phyloP scores from a whole-genome alignment of 2,797 vertebrate species.

The Oreonectes daqikongensis region DNA sequence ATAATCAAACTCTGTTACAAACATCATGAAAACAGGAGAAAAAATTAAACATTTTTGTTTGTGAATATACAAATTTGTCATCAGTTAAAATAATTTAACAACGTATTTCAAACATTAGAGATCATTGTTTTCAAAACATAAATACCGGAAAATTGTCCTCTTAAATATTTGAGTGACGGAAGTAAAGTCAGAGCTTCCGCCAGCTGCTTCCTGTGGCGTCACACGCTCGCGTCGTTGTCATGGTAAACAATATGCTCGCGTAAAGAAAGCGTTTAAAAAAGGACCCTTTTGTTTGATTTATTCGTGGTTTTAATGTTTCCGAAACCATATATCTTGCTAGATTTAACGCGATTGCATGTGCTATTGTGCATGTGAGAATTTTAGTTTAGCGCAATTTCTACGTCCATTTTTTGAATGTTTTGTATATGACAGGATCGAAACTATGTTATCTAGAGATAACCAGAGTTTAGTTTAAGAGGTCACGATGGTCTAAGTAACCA shows the following conservation, averaged over 20 bases:
- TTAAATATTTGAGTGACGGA: neutral
- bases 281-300: neutral
- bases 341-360: neutral
- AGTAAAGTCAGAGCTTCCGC: neutral
- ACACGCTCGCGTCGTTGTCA: conserved; percentile 19
- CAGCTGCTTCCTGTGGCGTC: neutral
- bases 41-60: too few species aligned
- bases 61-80: too few species aligned
- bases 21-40: too few species aligned
- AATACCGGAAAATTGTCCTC: too few species aligned
- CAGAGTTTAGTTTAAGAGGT: neutral
- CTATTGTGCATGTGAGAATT: neutral
- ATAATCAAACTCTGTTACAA: too few species aligned
- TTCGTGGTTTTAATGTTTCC: neutral
- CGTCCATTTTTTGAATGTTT: neutral
- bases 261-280: too few species aligned
- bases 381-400: neutral
- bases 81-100: too few species aligned
- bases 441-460: neutral
- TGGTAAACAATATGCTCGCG: neutral
- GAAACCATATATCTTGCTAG: too few species aligned
- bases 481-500: neutral
- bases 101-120: too few species aligned
- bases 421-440: neutral
- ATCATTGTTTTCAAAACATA: too few species aligned